Evolutionary conservation across 2,797 vertebrate genomes (phyloP).

Genomic region (Phyllotis vaccarum): DNA sequence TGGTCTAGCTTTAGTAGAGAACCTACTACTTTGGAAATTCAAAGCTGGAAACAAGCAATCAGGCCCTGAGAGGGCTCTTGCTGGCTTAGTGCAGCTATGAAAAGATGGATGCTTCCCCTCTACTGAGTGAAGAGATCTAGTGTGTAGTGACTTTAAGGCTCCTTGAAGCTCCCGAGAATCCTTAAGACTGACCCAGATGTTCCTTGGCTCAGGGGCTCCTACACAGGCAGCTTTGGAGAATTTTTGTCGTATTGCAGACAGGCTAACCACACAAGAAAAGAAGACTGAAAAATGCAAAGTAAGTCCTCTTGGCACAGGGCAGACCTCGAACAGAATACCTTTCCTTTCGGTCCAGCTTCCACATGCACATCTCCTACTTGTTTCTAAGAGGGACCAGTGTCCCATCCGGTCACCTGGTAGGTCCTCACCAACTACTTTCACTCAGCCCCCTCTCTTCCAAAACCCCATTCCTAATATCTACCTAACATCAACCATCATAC

Average conservation of each 20-base stretch:
- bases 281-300: conserved; percentile 33
- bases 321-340: not conserved
- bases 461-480: not conserved
- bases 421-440: not conserved
- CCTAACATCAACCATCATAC: not conserved
- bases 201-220: not conserved
- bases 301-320: not conserved
- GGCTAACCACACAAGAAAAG: not conserved
- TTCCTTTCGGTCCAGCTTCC: not conserved
- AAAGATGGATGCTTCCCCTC: not conserved
- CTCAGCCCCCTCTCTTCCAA: not conserved
- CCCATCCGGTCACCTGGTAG: rapidly evolving
- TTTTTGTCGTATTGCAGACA: not conserved
- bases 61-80: not conserved
- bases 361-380: rapidly evolving
- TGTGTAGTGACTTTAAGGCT: not conserved
- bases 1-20: not conserved
- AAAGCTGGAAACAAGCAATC: not conserved
- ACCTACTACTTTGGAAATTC: not conserved
- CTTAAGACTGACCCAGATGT: not conserved
- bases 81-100: not conserved
- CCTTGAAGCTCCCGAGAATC: not conserved
- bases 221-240: not conserved
- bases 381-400: not conserved
- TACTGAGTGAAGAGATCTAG: not conserved